These are phyloP conservation scores for Shargacucullia verbasci DNA, from an alignment of 2,888 invertebrate genomes.

Conservation along the genomic window DNA sequence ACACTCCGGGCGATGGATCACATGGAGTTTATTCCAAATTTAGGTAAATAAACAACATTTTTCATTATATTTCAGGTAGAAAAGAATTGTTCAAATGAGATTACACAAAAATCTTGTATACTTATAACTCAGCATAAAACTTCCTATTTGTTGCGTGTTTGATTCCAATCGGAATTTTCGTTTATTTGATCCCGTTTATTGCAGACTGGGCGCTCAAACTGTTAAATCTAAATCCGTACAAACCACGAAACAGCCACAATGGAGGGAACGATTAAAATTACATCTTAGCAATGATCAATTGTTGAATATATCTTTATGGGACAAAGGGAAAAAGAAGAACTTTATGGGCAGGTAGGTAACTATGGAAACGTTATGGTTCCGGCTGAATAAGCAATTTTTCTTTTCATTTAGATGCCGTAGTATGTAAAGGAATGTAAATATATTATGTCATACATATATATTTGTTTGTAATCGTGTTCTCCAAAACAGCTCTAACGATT, in stretches of 20 bases:
- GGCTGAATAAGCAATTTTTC: no score
- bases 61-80: no score
- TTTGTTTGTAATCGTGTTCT: no score
- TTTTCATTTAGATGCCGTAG: no score
- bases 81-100: no score
- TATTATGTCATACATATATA: no score
- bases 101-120: no score
- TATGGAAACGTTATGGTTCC: no score
- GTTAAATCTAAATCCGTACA: conserved; percentile 74
- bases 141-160: no score
- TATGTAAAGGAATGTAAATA: no score
- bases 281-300: conserved; percentile 68
- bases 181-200: conserved; percentile 27
- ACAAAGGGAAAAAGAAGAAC: conserved; percentile 80
- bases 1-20: conserved; percentile 71
- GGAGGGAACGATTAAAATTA: conserved; percentile 78
- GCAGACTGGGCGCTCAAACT: conserved; percentile 75
- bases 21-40: conserved; percentile 78
- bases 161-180: not conserved
- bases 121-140: not conserved
- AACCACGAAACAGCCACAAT: conserved; percentile 71
- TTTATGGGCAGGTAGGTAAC: conserved; percentile 79
- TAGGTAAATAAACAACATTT: conserved; percentile 61
- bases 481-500: no score
- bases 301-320: conserved; percentile 74